These are phyloP conservation scores for Merops nubicus DNA, from an alignment of 2,113 vertebrate species.

Conservation along the genomic window DNA sequence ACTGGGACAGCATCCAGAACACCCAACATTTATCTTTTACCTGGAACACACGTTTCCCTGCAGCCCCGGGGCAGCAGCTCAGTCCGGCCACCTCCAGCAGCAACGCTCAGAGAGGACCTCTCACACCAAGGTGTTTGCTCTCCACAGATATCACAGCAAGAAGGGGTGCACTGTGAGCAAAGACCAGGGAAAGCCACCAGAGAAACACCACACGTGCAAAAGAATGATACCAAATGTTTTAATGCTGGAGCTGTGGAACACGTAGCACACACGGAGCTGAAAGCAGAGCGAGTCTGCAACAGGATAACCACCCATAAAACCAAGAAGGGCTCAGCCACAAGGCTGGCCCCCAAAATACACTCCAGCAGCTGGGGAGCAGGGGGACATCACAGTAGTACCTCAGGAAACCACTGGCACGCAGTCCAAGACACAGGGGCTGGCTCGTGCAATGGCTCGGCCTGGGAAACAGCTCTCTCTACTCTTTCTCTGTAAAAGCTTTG, in stretches of 20 bases:
- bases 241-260: slow-evolving; percentile 4
- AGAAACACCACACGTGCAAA: not conserved
- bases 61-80: not conserved
- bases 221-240: not conserved
- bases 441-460: not conserved
- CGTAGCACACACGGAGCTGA: not conserved
- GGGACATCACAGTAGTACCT: accelerated
- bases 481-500: not conserved
- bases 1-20: not conserved
- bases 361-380: not conserved
- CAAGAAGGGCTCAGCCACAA: not conserved
- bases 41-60: accelerated
- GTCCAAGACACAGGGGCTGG: not conserved
- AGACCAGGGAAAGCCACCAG: not conserved
- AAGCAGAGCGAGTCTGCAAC: not conserved
- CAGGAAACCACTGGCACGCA: not conserved
- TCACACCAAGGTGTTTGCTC: accelerated
- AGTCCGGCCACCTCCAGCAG: not conserved
- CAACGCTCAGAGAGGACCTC: not conserved
- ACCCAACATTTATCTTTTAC: not conserved
- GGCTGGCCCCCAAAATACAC: not conserved
- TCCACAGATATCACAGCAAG: accelerated
- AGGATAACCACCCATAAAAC: not conserved
- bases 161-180: not conserved
- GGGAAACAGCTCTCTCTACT: not conserved